These are phyloP conservation scores for Oceanites oceanicus DNA, from an alignment of 2,113 vertebrate species.

Conservation along the genomic window DNA sequence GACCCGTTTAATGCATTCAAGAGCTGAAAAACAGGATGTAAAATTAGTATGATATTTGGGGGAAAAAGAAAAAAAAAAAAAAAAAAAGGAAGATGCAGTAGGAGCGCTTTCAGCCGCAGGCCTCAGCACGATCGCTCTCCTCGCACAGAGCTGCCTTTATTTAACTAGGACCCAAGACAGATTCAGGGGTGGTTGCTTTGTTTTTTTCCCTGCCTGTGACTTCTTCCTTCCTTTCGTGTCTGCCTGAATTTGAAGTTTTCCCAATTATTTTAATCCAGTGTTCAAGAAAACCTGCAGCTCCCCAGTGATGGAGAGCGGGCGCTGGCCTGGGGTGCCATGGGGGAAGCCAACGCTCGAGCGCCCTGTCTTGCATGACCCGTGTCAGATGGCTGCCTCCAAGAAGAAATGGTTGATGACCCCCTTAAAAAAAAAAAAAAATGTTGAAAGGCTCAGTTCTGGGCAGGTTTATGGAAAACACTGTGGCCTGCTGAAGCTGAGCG, in stretches of 20 bases:
- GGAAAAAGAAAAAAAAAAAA: too few species aligned
- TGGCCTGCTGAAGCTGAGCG: neutral
- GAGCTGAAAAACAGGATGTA: neutral
- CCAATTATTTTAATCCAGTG: neutral
- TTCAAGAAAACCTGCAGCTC: neutral
- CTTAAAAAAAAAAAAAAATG: neutral
- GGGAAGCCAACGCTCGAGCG: neutral
- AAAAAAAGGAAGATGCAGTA: neutral
- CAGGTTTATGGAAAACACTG: neutral
- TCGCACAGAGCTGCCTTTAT: neutral
- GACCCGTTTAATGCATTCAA: neutral
- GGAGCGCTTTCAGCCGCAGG: neutral
- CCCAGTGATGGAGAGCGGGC: neutral
- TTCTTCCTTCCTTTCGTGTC: neutral
- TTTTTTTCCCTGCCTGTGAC: neutral
- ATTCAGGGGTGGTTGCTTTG: neutral
- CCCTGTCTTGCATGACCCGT: neutral
- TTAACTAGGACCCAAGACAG: neutral
- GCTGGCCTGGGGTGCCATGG: neutral
- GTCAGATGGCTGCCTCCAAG: rapidly evolving
- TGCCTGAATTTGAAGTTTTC: neutral
- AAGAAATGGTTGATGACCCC: neutral
- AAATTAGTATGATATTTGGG: neutral
- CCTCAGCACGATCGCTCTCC: neutral
- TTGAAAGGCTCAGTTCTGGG: neutral